These are phyloP conservation scores for Mystacornis crossleyi DNA, from an alignment of 2,113 vertebrate genomes.

Conservation along the genomic window DNA sequence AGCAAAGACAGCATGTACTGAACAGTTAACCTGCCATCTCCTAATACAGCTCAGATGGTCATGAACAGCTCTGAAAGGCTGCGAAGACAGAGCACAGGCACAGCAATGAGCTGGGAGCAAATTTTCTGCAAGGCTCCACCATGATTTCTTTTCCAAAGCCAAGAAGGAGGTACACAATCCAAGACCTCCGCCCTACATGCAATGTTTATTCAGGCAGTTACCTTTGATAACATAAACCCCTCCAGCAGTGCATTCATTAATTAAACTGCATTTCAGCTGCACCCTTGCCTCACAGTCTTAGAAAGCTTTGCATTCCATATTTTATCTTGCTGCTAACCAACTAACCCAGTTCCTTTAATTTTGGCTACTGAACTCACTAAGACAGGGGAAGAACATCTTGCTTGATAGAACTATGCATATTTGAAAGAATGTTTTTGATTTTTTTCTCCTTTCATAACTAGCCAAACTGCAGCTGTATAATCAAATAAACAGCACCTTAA, in stretches of 20 bases:
- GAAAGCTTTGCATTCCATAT: background rate
- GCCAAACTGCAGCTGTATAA: background rate
- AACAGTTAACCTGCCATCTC: background rate
- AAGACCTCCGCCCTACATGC: background rate
- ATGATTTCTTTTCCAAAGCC: background rate
- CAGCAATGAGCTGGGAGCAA: background rate
- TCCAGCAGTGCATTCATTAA: background rate
- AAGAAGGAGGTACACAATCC: background rate
- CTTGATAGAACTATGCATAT: background rate
- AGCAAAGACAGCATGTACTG: background rate
- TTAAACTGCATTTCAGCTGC: slow-evolving; percentile 27
- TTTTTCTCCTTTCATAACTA: background rate
- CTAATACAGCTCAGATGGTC: background rate
- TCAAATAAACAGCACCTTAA: background rate
- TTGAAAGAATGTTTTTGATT: background rate
- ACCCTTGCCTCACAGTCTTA: background rate
- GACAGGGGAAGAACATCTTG: background rate
- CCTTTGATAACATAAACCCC: background rate
- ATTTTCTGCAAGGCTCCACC: background rate
- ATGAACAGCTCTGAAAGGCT: background rate
- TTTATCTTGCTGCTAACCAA: slow-evolving; percentile 1
- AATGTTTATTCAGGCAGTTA: background rate
- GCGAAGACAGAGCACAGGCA: background rate
- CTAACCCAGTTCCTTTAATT: background rate
- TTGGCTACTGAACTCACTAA: background rate